These are phyloP conservation scores for Plagodis dolabraria DNA, from an alignment of 2,888 invertebrate species.

Conservation along the genomic window DNA sequence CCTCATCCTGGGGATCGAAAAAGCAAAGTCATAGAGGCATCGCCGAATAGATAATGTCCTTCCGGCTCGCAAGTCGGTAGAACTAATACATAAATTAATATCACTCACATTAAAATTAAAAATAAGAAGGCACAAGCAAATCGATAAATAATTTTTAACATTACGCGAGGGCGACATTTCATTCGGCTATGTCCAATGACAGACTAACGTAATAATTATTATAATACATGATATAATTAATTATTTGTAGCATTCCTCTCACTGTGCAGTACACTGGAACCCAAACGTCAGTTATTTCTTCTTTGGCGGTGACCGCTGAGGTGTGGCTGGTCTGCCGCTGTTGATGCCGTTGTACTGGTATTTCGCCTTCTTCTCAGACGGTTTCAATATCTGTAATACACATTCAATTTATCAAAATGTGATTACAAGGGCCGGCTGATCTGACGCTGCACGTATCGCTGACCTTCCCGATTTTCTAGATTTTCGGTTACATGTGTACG, in stretches of 20 bases:
- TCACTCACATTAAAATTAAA: constrained; percentile 80
- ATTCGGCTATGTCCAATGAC: constrained; percentile 78
- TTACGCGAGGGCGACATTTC: constrained; percentile 59
- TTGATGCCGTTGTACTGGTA: constrained; percentile 97
- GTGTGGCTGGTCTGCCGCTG: constrained; percentile 93
- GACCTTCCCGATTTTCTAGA: too few relatives aligned
- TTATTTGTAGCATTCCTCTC: constrained; percentile 82
- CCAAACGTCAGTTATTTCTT: constrained; percentile 88
- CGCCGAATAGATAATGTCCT: constrained; percentile 71
- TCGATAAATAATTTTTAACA: constrained; percentile 78
- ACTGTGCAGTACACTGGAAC: constrained; percentile 82
- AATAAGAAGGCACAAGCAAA: constrained; percentile 82
- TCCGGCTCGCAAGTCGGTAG: constrained; percentile 63
- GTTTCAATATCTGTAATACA: constrained; percentile 94
- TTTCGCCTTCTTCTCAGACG: constrained; percentile 99
- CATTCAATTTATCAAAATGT: not conserved
- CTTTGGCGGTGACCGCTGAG: constrained; percentile 90
- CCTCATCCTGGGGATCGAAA: constrained; percentile 70
- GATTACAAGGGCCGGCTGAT: too few relatives aligned
- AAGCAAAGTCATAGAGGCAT: constrained; percentile 72
- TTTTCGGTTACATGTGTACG: too few relatives aligned
- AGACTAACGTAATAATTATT: constrained; percentile 77
- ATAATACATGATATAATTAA: constrained; percentile 81
- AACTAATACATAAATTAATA: constrained; percentile 82
- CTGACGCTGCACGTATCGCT: too few relatives aligned